Evolutionary conservation across 2,113 vertebrate genomes (phyloP), one percentile per base, ranked within the genome.

Genomic region (Etia nguti): DNA sequence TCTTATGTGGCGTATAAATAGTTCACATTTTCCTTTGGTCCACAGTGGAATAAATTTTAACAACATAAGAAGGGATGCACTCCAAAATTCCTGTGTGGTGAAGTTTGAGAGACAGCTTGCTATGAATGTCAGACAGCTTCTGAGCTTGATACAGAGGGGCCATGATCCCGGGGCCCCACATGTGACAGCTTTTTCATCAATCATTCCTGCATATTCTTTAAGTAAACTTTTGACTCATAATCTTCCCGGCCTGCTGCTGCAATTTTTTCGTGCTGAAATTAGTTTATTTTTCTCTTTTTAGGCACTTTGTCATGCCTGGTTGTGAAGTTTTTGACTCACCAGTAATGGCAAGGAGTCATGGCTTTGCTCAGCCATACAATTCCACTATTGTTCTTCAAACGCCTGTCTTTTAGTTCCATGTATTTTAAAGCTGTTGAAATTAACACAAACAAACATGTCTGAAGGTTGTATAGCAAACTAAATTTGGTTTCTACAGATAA

Each of bases 151-250:
- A 87, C 77, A 65, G 57, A 90, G 84, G 86, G 88, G 82, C 79
- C 86, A 1, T 91, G 94, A 91, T 95, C 95, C 75, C 2, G 31
- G 87, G 90, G 85, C 91, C 91, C 90, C 89, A 81, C 62, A 4
- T 24, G 83, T 94, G 90, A 95, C 94, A 92, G 93, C 84, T 87
- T 86, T 91, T 84, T 93, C 93, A 95, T 96, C 92, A 93, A 94
- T 96, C 94, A 94, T 86, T 92, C 87, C 90, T 6, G 70, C 85
- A 90, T 94, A 6, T 86, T 90, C 89, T 91, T 70, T 83, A 91
- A 92, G 91, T 92, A 89, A 94, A 95, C 92, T 82, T 93, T 94
- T 88, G 80, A 94, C 91, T 93, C 88, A 26, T 82, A 80, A 87
- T 88, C 89, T 88, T 55, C 55, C 80, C 8, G 79, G 54, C 84